Percentiles rank a stretch among this genome's conserved stretches.
Conservation (phyloP, 2,888 invertebrate species). For the Oegoconia quadripuncta region DNA sequence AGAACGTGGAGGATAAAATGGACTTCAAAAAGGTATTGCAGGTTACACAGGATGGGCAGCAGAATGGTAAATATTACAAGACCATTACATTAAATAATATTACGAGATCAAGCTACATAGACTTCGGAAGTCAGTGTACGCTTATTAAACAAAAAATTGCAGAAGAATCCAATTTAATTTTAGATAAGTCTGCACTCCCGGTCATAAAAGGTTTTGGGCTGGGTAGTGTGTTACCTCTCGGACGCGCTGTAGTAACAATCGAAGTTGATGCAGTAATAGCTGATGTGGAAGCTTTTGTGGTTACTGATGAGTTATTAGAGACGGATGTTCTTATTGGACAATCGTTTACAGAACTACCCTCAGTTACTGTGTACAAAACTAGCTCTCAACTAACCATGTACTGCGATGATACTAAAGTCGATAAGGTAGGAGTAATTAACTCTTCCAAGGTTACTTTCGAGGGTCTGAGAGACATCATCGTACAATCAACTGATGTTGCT, state of each 20-base stretch:
- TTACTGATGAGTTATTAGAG: slow-evolving; percentile 7
- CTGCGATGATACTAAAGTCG: slow-evolving; percentile 1
- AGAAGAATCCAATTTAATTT: not conserved
- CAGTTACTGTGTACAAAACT: slow-evolving; percentile 9
- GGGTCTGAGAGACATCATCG: not conserved
- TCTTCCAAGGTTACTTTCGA: not conserved
- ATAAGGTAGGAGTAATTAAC: not conserved
- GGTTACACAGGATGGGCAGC: no score
- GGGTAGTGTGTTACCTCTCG: slow-evolving; percentile 3
- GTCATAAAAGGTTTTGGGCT: slow-evolving; percentile 13
- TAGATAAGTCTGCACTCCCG: slow-evolving; percentile 3
- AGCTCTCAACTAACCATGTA: slow-evolving; percentile 1
- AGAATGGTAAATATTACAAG: slow-evolving; percentile 14
- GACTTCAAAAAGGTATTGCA: no score
- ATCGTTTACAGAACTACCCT: slow-evolving; percentile 12
- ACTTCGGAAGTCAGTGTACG: slow-evolving; percentile 17
- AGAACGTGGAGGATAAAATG: not conserved
- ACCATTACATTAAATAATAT: slow-evolving; percentile 7
- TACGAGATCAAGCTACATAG: slow-evolving; percentile 7
- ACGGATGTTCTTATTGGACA: slow-evolving; percentile 14
- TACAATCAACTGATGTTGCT: not conserved
- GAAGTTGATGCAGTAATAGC: slow-evolving; percentile 9
- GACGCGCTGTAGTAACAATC: slow-evolving; percentile 4
- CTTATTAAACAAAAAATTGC: slow-evolving; percentile 6
- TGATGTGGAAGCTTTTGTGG: slow-evolving; percentile 8